Conservation (phyloP, 2,113 vertebrate species). For the Ptilonorhynchus violaceus region DNA sequence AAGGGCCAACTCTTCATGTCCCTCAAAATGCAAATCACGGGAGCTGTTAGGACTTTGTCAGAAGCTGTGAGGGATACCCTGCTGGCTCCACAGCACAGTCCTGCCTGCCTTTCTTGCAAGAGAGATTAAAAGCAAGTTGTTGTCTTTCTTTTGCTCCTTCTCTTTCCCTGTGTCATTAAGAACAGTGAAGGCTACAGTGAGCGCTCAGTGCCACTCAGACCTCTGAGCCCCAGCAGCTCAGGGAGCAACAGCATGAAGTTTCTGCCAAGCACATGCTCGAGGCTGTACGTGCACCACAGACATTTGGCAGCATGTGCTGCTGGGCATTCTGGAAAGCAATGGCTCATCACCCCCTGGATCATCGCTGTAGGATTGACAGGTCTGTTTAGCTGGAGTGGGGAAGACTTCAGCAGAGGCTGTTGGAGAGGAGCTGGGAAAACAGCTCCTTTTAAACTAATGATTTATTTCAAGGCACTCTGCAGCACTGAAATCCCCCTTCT, state of each 20-base stretch:
- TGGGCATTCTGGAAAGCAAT: not conserved
- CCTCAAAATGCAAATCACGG: not conserved
- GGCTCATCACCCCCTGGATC: not conserved
- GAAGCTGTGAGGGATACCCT: not conserved
- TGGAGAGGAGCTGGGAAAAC: not conserved
- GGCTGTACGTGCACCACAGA: rapidly evolving
- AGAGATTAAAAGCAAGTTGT: not conserved
- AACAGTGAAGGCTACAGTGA: rapidly evolving
- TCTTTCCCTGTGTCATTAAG: not conserved
- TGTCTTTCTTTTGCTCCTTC: not conserved
- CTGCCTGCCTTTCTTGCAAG: not conserved
- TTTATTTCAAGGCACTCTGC: not conserved
- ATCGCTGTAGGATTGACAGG: rapidly evolving
- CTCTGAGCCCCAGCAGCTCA: not conserved
- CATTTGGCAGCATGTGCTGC: not conserved
- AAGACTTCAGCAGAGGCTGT: not conserved
- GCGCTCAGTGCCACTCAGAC: not conserved
- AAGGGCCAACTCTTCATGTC: not conserved
- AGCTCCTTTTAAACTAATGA: not conserved
- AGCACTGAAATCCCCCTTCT: not conserved
- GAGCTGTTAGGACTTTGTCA: not conserved
- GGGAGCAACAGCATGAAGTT: rapidly evolving
- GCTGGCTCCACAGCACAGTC: not conserved
- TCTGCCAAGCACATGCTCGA: rapidly evolving
- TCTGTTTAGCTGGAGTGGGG: not conserved